These are phyloP conservation scores for Drosophila conformis DNA, from an alignment of 2,888 invertebrate species.

Conservation along the genomic window DNA sequence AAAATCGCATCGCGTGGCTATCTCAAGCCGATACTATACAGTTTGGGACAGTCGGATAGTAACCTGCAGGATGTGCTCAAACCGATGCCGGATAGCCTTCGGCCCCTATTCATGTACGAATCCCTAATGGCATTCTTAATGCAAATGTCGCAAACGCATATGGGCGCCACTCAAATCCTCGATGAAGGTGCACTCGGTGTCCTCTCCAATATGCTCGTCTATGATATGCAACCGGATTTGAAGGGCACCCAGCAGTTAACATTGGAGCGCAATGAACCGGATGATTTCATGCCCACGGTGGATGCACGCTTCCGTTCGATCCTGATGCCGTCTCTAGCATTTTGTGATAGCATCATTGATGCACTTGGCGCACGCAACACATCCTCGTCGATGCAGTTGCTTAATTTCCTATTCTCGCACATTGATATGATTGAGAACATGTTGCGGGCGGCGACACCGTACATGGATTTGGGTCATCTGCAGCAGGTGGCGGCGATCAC, in stretches of 20 bases:
- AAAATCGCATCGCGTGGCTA: slow-evolving; percentile 89
- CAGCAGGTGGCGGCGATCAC: slow-evolving; percentile 92
- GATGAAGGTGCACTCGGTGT: slow-evolving; percentile 87
- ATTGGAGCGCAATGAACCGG: slow-evolving; percentile 67
- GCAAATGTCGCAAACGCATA: slow-evolving; percentile 88
- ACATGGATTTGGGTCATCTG: slow-evolving; percentile 88
- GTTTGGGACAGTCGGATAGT: slow-evolving; percentile 90
- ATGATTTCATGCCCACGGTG: slow-evolving; percentile 87
- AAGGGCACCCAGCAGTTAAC: slow-evolving; percentile 73
- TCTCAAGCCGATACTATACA: slow-evolving; percentile 92
- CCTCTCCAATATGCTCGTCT: slow-evolving; percentile 89
- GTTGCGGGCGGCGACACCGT: slow-evolving; percentile 89
- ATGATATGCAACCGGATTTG: slow-evolving; percentile 90
- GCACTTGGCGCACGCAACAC: slow-evolving; percentile 93
- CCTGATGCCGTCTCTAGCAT: slow-evolving; percentile 91
- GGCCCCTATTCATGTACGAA: slow-evolving; percentile 93
- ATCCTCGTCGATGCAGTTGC: slow-evolving; percentile 92
- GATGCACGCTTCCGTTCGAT: slow-evolving; percentile 92
- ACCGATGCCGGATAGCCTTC: slow-evolving; percentile 88
- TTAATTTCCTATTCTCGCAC: slow-evolving; percentile 92
- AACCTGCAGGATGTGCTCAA: slow-evolving; percentile 87
- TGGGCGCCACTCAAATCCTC: slow-evolving; percentile 89
- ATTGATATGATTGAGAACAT: slow-evolving; percentile 92
- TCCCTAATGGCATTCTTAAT: slow-evolving; percentile 93
- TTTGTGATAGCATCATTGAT: slow-evolving; percentile 93